Evolutionary conservation across 1,140 invertebrate genomes (phyloP), one percentile per base, ranked within the genome.

Genomic region (Ostrea edulis): DNA sequence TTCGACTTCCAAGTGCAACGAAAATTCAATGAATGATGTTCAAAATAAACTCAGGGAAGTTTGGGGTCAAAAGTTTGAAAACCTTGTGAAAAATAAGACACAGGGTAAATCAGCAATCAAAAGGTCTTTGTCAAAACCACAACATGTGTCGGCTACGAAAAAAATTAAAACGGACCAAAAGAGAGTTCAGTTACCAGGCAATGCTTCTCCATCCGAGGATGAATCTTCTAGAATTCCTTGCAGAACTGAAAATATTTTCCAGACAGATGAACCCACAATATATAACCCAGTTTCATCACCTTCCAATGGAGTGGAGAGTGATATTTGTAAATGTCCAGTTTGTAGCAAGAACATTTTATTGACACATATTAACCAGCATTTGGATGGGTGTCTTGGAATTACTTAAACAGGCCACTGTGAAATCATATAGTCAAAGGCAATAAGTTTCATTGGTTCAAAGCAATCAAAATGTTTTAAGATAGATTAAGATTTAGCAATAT

Each of bases 351-450:
- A 58, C 68, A 62, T 89, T 44, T 86, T 81, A 51, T 44, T 55
- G 3, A 20, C 52, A 14, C 54, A 86, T 52, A 89, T 89, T n/a
- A 89, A 89, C 58, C 55, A 85, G 54, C 89, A 89, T 86, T 89
- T 89, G 85, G 89, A 89, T 58, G 44, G 22, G 12, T 89, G 89
- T 86, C 54, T 89, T 20, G 87, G 84, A 22, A 12, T 83, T 8
- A 83, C 44, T 12, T 83, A 25, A 81, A 52, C 14, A 35, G 44
- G 9, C 5, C 29, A 20, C 8, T 71, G 12, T 29, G 12, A 25
- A 5, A 81, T 29, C 17, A 12, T 81, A 51, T 5, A 17, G 25
- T 81, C 25, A 22, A 8, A 62, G 17, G n/a, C 55, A 17, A 62
- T 17, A 20, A 62, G n/a, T 62, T 17, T 62, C 17, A 20, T 62